Evolutionary conservation across 92 coral and sea anemone species (phyloP).

Genomic region (Palythoa grandis): DNA sequence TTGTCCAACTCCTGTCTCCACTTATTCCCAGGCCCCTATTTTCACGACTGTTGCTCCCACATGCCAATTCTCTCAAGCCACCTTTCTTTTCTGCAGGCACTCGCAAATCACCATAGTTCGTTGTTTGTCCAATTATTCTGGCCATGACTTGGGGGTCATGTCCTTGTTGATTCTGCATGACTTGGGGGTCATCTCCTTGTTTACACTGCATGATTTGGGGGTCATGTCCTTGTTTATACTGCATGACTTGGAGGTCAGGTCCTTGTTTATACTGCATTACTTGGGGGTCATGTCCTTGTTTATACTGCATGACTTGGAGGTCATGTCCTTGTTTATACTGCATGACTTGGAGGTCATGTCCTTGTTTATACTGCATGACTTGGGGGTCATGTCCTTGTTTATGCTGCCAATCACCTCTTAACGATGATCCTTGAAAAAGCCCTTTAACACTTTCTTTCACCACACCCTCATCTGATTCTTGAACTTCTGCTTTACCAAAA

Average conservation of each 20-base stretch:
- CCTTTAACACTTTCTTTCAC: not conserved
- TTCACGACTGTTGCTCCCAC: not conserved
- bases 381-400: not conserved
- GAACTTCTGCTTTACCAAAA: not conserved
- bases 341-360: not conserved
- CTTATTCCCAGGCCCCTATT: not conserved
- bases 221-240: not conserved
- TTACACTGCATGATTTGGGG: too few species aligned
- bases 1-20: not conserved
- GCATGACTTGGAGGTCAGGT: too few species aligned
- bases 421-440: too few species aligned
- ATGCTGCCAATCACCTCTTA: too few species aligned
- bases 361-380: not conserved
- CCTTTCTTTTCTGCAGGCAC: not conserved
- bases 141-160: not conserved
- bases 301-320: not conserved
- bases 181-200: too few species aligned
- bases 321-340: not conserved
- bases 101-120: not conserved
- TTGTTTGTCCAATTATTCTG: not conserved
- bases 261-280: not conserved
- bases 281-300: not conserved
- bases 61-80: not conserved
- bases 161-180: not conserved
- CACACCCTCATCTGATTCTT: not conserved